These are phyloP conservation scores for Diglossa cyanea DNA, from an alignment of 2,797 vertebrate species.

Conservation along the genomic window DNA sequence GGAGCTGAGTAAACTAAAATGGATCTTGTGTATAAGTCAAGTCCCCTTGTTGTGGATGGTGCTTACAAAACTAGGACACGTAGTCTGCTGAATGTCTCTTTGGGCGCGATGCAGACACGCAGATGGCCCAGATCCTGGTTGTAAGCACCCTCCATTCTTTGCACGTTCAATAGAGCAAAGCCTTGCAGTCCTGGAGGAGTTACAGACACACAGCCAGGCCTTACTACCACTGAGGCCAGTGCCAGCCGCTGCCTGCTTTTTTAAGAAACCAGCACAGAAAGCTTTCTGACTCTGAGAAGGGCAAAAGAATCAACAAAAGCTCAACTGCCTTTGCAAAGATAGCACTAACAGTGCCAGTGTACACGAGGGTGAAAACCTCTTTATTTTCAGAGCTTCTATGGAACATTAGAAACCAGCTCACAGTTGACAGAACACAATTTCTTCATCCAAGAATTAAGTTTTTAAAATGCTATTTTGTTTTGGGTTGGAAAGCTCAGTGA, in stretches of 20 bases:
- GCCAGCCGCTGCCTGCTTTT: slow-evolving; percentile 30
- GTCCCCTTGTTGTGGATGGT: not conserved
- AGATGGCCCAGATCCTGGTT: slow-evolving; percentile 28
- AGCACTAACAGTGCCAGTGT: slow-evolving; percentile 33
- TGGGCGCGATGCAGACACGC: not conserved
- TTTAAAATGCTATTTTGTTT: slow-evolving; percentile 42
- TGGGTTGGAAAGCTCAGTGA: slow-evolving; percentile 7
- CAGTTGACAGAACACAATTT: slow-evolving; percentile 26
- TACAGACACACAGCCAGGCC: not conserved
- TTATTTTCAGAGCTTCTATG: slow-evolving; percentile 38
- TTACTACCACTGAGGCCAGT: slow-evolving; percentile 12
- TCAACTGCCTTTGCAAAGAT: slow-evolving; percentile 47
- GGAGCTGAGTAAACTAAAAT: slow-evolving; percentile 19
- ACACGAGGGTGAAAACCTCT: slow-evolving; percentile 48
- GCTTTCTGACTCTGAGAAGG: slow-evolving; percentile 29
- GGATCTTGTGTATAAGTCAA: not conserved
- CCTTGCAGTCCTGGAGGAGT: not conserved
- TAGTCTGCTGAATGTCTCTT: not conserved
- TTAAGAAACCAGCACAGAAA: slow-evolving; percentile 36
- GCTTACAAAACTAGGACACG: not conserved
- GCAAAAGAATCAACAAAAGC: slow-evolving; percentile 50
- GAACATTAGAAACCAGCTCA: not conserved
- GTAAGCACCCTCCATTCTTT: slow-evolving; percentile 27
- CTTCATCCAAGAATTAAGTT: slow-evolving; percentile 38
- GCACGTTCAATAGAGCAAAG: not conserved